Evolutionary conservation across 1,140 invertebrate genomes (phyloP).

Genomic region (Nilaparvata lugens): DNA sequence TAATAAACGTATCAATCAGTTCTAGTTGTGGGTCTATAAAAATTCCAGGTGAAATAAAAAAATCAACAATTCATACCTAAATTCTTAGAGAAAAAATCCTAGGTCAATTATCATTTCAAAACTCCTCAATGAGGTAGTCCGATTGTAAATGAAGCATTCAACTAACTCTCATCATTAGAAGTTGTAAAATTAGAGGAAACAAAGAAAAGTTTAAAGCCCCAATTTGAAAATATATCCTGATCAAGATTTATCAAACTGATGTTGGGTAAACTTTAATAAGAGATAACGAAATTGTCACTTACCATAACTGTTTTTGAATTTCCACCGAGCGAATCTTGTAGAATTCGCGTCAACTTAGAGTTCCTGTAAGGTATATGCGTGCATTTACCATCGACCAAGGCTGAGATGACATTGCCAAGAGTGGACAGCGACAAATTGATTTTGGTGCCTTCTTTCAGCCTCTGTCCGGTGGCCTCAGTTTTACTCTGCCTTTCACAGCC

Average conservation of each 20-base stretch:
- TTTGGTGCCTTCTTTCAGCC: constrained; percentile 89
- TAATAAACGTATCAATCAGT: too few relatives aligned
- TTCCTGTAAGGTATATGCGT: constrained; percentile 92
- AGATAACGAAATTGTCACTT: constrained; percentile 6
- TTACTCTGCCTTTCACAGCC: constrained; percentile 84
- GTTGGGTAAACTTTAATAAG: too few relatives aligned
- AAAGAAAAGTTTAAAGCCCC: background rate
- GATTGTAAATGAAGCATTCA: too few relatives aligned
- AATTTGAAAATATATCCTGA: too few relatives aligned
- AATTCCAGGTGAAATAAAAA: too few relatives aligned
- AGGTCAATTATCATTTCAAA: too few relatives aligned
- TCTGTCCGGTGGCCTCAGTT: constrained; percentile 79
- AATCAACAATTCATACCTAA: too few relatives aligned
- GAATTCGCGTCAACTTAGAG: constrained; percentile 83
- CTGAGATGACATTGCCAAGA: constrained; percentile 91
- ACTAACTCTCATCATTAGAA: too few relatives aligned
- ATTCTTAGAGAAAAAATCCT: too few relatives aligned
- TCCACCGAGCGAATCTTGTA: constrained; percentile 91
- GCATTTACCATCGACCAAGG: constrained; percentile 86
- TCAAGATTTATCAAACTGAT: too few relatives aligned
- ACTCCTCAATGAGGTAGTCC: too few relatives aligned
- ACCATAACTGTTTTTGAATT: constrained; percentile 97
- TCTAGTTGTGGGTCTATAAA: too few relatives aligned
- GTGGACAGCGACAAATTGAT: constrained; percentile 92
- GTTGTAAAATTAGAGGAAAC: background rate